Evolutionary conservation across 1,140 invertebrate species (phyloP).

Genomic region (Euura saliciscinereae): DNA sequence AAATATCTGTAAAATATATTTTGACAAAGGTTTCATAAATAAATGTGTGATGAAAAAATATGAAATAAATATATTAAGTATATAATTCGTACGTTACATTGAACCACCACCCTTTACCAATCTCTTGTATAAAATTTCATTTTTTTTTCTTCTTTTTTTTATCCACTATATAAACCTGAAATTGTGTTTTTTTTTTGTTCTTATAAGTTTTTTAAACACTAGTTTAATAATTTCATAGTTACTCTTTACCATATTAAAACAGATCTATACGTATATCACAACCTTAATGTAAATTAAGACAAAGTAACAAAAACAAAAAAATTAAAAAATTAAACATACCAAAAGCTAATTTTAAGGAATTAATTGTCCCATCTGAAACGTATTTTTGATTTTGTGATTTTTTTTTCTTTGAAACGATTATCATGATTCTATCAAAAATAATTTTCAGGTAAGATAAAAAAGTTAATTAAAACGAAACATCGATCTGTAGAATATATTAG

Average conservation of each 20-base stretch:
- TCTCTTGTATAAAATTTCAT: not conserved
- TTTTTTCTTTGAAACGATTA: too few species aligned
- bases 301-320: too few species aligned
- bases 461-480: too few species aligned
- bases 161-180: not conserved
- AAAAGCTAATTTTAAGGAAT: too few species aligned
- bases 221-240: not conserved
- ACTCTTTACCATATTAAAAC: not conserved
- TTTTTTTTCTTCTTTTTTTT: not conserved
- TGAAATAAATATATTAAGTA: not conserved
- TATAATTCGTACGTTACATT: not conserved
- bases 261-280: not conserved
- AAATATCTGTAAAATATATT: too few species aligned
- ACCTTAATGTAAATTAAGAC: too few species aligned
- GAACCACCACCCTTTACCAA: not conserved
- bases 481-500: too few species aligned
- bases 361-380: too few species aligned
- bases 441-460: too few species aligned
- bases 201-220: not conserved
- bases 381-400: too few species aligned
- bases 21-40: not conserved
- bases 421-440: too few species aligned
- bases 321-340: too few species aligned
- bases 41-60: not conserved
- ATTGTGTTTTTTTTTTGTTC: not conserved